These are phyloP conservation scores for Camelus bactrianus DNA, from an alignment of 2,113 vertebrate species.

Conservation along the genomic window DNA sequence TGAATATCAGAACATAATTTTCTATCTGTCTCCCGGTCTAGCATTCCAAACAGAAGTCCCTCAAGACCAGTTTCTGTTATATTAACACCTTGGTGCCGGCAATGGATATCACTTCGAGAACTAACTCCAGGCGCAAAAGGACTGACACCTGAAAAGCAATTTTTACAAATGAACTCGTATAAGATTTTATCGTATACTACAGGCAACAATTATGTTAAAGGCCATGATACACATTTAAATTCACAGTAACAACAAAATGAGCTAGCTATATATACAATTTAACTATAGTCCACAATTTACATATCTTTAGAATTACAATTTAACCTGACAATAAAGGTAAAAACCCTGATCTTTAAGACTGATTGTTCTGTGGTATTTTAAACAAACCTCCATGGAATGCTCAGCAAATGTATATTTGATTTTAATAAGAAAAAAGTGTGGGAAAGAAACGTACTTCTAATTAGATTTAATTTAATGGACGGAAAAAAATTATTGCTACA, in stretches of 20 bases:
- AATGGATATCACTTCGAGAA: slow-evolving; percentile 85
- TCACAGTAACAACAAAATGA: slow-evolving; percentile 47
- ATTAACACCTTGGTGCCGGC: slow-evolving; percentile 91
- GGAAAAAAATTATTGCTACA: background rate
- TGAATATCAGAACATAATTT: slow-evolving; percentile 99
- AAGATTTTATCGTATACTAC: background rate
- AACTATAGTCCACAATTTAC: background rate
- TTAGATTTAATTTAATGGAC: background rate
- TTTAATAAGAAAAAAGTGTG: background rate
- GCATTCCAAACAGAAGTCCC: slow-evolving; percentile 98
- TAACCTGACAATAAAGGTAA: slow-evolving; percentile 47
- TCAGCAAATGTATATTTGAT: slow-evolving; percentile 1
- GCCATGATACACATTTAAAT: background rate
- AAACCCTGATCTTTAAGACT: background rate
- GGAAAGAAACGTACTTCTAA: slow-evolving; percentile 21
- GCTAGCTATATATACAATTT: background rate
- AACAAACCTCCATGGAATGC: background rate
- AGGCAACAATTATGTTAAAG: slow-evolving; percentile 21
- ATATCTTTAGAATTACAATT: slow-evolving; percentile 3
- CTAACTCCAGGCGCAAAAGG: slow-evolving; percentile 86
- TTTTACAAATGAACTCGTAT: slow-evolving; percentile 50
- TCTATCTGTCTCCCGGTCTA: slow-evolving; percentile 97
- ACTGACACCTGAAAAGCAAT: slow-evolving; percentile 85
- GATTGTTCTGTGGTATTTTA: slow-evolving; percentile 32
- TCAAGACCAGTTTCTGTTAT: slow-evolving; percentile 98